Evolutionary conservation across 2,888 invertebrate species (phyloP), one percentile per base, ranked within the genome.

Genomic region (Globia sparganii): DNA sequence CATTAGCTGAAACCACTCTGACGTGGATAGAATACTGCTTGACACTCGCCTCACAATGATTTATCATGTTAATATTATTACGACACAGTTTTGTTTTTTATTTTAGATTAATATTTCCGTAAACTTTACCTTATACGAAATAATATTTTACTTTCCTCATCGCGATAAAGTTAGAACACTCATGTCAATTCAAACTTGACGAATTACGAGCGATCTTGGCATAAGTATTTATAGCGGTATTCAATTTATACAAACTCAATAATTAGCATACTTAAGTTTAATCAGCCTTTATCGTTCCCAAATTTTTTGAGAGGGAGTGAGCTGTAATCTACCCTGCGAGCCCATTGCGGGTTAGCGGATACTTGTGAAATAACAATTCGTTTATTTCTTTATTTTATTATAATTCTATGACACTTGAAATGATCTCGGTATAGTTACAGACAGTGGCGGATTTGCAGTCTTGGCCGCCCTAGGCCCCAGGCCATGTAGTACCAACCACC

Each of bases 1-100:
- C 74, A 75, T 80, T 77, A 83, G 77, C 65, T 84, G 82, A 81
- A 84, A 75, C 85, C 40, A 84, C 62, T 78, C 78, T 77, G 75
- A 78, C 64, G 56, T 73, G 74, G 49, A 65, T 61, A 75, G 85
- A 84, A 85, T 67, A 81, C 74, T 70, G n/a, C 75, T 75, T 66
- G 82, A 78, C 82, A 75, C 62, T 78, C 40, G 37, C 66, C 72
- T 46, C 78, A 68, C 75, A 72, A 70, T 75, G 69, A 85, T 81
- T 72, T 81, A 85, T 61, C 59, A 75, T 72, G 62, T 67, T 75
- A n/a, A 64, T 65, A 40, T 74, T 75, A 68, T 64, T 49, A 81
- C 59, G 43, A 37, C 49, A 40, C 66, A 56, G 56, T 70, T 72
- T 73, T 43, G 28, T 70, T 75, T 37, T 37, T 18, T 46, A 62